Conservation (phyloP, 2,113 vertebrate species). For the Capreolus pygargus region DNA sequence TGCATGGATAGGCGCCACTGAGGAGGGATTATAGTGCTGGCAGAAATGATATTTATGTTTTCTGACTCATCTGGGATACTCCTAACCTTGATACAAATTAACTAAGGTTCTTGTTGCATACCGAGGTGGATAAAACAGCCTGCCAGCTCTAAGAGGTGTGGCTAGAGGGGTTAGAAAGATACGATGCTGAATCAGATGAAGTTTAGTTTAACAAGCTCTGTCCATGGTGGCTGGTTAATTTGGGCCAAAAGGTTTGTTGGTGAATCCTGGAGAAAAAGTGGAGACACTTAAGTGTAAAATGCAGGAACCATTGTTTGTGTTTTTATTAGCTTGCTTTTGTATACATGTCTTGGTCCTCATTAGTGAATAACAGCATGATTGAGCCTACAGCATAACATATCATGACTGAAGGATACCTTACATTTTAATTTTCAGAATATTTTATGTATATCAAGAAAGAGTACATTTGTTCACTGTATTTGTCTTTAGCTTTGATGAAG, state of each 20-base stretch:
- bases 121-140: neutral
- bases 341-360: neutral
- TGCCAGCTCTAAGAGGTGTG: neutral
- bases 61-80: neutral
- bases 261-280: slow-evolving; percentile 19
- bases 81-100: neutral
- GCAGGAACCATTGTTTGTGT: neutral
- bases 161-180: neutral
- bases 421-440: slow-evolving; percentile 44
- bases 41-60: slow-evolving; percentile 16
- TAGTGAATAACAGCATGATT: neutral
- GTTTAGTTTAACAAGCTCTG: slow-evolving; percentile 33
- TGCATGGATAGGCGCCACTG: neutral
- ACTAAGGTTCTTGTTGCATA: neutral
- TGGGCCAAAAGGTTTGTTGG: neutral
- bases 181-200: neutral
- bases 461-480: neutral
- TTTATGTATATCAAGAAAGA: neutral
- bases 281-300: neutral
- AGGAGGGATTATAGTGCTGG: neutral
- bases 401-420: neutral
- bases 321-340: slow-evolving; percentile 42
- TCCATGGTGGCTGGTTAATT: slow-evolving; percentile 23
- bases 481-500: slow-evolving; percentile 20
- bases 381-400: neutral